These are phyloP conservation scores for Lacerta agilis DNA, from an alignment of 2,797 vertebrate genomes.

Conservation along the genomic window DNA sequence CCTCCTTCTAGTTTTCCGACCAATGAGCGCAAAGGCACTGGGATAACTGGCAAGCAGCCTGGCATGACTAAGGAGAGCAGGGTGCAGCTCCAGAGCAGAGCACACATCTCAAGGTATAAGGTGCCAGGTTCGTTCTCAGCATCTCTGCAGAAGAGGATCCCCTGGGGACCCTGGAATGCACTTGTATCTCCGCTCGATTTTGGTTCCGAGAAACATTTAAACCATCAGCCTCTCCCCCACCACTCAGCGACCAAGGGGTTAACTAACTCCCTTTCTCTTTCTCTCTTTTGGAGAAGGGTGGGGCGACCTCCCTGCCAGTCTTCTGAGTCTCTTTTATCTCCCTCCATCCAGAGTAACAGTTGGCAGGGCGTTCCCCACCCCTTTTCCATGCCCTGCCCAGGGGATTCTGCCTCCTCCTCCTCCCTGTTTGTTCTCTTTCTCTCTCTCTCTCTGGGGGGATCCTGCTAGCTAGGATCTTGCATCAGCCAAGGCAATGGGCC, in stretches of 20 bases:
- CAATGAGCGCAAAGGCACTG: neutral
- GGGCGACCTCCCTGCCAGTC: neutral
- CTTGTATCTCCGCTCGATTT: neutral
- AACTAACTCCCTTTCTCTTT: neutral
- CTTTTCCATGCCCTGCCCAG: neutral
- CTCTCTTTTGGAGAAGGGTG: neutral
- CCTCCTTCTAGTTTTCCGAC: neutral
- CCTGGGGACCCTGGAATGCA: neutral
- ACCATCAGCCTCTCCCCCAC: neutral
- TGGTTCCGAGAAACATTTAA: neutral
- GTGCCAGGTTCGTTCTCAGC: neutral
- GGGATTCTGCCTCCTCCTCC: neutral
- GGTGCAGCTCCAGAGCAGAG: neutral
- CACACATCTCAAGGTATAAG: neutral
- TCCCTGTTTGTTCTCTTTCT: neutral
- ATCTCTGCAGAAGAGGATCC: no score
- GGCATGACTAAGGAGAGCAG: no score
- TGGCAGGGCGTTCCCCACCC: neutral
- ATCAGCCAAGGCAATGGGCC: neutral
- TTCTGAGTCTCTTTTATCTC: neutral
- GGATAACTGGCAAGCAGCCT: neutral
- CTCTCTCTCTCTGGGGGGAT: neutral
- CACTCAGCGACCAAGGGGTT: neutral
- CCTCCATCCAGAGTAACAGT: neutral
- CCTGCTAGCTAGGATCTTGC: neutral